A percentile compares a stretch with the other conserved stretches of the same genome.
phyloP scores from a whole-genome alignment of 2,888 invertebrate species.

The Cylloceria caligata region DNA sequence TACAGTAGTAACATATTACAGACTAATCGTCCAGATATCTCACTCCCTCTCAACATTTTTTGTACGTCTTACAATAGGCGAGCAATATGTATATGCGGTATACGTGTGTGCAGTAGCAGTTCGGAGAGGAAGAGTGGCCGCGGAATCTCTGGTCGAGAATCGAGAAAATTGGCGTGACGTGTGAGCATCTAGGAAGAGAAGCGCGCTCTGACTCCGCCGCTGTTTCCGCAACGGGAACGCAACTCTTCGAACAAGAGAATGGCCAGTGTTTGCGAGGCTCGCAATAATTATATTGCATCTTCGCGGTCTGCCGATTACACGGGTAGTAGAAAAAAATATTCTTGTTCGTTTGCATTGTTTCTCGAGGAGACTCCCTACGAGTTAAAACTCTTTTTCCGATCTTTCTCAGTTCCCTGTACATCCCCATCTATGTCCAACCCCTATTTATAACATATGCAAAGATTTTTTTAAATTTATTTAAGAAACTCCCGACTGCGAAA shows the following conservation, averaged over 20 bases:
- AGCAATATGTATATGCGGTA: not conserved
- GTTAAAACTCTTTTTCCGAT: conserved; percentile 2
- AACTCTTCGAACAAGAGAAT: conserved; percentile 68
- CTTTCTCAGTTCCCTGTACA: not conserved
- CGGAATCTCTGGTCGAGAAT: conserved; percentile 34
- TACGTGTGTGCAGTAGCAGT: not conserved
- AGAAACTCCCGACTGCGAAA: no score
- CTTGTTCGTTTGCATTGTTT: conserved; percentile 23
- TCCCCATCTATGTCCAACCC: no score
- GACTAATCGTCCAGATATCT: not conserved
- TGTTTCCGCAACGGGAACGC: conserved; percentile 54
- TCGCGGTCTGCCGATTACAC: conserved; percentile 78
- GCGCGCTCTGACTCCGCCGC: conserved; percentile 24
- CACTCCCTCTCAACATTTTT: conserved; percentile 12
- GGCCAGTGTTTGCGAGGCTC: conserved; percentile 57
- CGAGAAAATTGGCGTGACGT: conserved; percentile 65
- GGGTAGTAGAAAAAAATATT: conserved; percentile 38
- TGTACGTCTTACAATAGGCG: not conserved
- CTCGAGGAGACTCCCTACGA: conserved; percentile 17
- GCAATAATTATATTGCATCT: conserved; percentile 81
- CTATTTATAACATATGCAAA: no score
- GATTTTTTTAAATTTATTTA: no score
- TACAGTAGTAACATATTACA: not conserved
- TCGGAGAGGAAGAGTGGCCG: conserved; percentile 32
- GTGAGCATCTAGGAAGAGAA: conserved; percentile 64